phyloP scores from a whole-genome alignment of 2,888 invertebrate genomes.

The Anorthoa munda region DNA sequence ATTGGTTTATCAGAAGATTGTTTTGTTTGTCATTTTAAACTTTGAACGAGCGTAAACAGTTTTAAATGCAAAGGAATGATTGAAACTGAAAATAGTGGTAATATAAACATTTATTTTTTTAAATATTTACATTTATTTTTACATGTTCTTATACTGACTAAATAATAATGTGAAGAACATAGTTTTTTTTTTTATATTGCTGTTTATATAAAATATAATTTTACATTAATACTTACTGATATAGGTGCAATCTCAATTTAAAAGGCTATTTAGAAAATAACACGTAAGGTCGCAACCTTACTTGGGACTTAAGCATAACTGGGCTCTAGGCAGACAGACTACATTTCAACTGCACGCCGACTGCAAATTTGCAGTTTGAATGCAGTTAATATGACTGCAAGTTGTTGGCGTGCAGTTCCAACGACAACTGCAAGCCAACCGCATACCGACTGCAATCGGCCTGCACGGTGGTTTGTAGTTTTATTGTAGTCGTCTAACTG shows the following conservation, averaged over 20 bases:
- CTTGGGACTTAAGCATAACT: too few species aligned
- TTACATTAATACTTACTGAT: constrained; percentile 13
- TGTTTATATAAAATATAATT: constrained; percentile 14
- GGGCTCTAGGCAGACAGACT: too few species aligned
- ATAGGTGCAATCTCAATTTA: constrained; percentile 23
- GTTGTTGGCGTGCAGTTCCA: too few species aligned
- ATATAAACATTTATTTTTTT: constrained; percentile 58
- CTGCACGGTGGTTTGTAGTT: too few species aligned
- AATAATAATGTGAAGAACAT: constrained; percentile 24
- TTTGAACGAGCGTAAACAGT: constrained; percentile 6
- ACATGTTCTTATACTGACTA: constrained; percentile 27
- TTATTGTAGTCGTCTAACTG: too few species aligned
- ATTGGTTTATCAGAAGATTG: constrained; percentile 67
- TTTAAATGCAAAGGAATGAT: constrained; percentile 15
- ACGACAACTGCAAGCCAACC: too few species aligned
- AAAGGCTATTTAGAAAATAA: constrained; percentile 4
- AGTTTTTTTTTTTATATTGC: constrained; percentile 14
- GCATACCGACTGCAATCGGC: too few species aligned
- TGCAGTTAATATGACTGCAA: too few species aligned
- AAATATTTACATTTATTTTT: constrained; percentile 57
- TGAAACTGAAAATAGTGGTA: constrained; percentile 10
- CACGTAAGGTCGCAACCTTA: neutral
- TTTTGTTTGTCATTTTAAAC: constrained; percentile 47
- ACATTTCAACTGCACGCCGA: too few species aligned
- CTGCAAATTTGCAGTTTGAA: too few species aligned